Base-by-base conservation (phyloP, 2,888 invertebrate species). In the Hyalella azteca region DNA sequence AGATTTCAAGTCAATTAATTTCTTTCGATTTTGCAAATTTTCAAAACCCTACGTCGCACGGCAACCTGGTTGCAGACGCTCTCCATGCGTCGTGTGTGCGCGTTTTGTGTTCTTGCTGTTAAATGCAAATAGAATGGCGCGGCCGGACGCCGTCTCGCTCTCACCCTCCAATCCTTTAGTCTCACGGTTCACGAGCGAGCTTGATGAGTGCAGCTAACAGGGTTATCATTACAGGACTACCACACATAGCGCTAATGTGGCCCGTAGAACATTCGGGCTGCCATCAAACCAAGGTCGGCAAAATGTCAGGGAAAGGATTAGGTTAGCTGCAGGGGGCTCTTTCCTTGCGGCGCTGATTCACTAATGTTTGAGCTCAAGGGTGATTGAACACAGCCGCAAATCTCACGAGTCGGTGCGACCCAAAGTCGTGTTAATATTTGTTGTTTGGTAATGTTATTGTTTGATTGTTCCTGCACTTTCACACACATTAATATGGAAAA, bases 61-160 rank as follows among this genome's bases (percentile, higher is more conserved):
- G 54, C 54, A 26, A 54, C 54, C 26, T 54, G 26, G 26, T 54
- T 54, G 22, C 54, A 5, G 26, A 54, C 22, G 50, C 5, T 5
- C 22, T 54, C 4, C 22, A 54, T 7, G 54, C 54, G 2, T 26
- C 9, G 29, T 9, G 26, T 19, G 7, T 2, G 22, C 54, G 26
- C n/a, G n/a, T n/a, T n/a, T n/a, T n/a, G 29, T 54, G 54, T 54
- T 54, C 29, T 54, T 54, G 54, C 54, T 29, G 54, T 54, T 54
- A 54, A n/a, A n/a, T 54, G 54, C 54, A 54, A 54, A 54, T 54
- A 54, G 54, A 54, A 22, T 54, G 54, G 54, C 22, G 29, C 26
- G 26, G 22, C 19, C 54, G 29, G 54, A 7, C 54, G 54, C 22
- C 13, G 22, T 26, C 54, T 54, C 9, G 26, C 2, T 11, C 36